Base-by-base conservation (phyloP, 2,888 invertebrate genomes). In the Melanostoma scalare region DNA sequence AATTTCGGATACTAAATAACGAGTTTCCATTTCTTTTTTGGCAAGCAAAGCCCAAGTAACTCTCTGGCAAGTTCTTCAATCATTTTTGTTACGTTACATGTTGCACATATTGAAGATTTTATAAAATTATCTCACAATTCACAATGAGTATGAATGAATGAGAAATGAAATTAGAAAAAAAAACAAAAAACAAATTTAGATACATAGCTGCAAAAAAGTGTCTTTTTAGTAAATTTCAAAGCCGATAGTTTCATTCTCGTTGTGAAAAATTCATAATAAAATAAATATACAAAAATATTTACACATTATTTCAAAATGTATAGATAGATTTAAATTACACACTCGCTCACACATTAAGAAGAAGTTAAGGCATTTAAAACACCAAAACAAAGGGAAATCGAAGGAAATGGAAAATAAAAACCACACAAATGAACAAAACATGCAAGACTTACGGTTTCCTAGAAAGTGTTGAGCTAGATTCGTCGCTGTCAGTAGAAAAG, bases 401-500 rank as follows among this genome's bases (percentile, higher is more conserved):
- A 10, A 61, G 35, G 61, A 72, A 68, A 75, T 72, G 58, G 38
- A 72, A 63, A 63, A 73, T 36, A 36, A 58, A 20, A 58, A 71
- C 33, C 40, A 56, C 44, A 38, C 30, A 38, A 4, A 71, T 30
- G 10, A 1, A 50, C 1, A 56, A 58, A 69, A 60, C 72, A 84
- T 75, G 71, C 74, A 75, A 31, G 71, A 90, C 91, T 92, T 91
- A 91, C 92, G 91, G 89, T 89, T 90, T 91, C 60, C 89, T 87
- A 87, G 93, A 92, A 89, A 92, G 92, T 91, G 92, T 88, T 90
- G 87, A 86, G n/a, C 86, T 75, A 0, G 90, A 89, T 75, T 93
- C 94, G 85, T 95, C 96, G 69, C 94, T 94, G 88, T 96, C 95
- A 68, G 95, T 95, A 0, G 95, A 95, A 88, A 96, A 96, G 88